Evolutionary conservation across 2,888 invertebrate species (phyloP).

Genomic region (Athalia circularis): DNA sequence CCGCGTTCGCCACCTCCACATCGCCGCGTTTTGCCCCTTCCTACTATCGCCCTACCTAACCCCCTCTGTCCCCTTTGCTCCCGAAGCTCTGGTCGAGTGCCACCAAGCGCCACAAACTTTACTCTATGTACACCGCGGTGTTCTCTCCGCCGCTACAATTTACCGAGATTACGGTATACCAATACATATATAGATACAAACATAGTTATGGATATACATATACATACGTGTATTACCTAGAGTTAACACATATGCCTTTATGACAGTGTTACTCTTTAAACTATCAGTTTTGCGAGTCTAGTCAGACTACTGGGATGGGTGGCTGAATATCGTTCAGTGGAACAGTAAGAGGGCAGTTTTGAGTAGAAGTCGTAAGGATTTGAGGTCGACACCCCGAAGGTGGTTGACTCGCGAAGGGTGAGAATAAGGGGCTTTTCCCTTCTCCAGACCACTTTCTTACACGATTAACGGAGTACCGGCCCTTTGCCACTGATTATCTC

Average conservation of each 20-base stretch:
- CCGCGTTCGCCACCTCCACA: constrained; percentile 49
- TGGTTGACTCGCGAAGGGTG: constrained; percentile 4
- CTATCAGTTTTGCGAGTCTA: background rate
- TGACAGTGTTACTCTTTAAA: background rate
- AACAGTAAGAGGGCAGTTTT: background rate
- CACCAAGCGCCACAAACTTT: constrained; percentile 45
- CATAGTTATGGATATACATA: background rate
- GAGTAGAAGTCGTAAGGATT: too few relatives aligned
- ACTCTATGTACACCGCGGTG: constrained; percentile 43
- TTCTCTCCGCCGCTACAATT: constrained; percentile 40
- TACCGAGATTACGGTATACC: constrained; percentile 43
- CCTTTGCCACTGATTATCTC: constrained; percentile 31
- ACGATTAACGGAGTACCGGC: constrained; percentile 29
- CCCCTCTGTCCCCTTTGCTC: background rate
- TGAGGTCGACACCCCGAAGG: background rate
- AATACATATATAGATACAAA: background rate
- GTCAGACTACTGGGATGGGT: background rate
- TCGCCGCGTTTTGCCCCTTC: constrained; percentile 48
- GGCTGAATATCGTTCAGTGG: constrained; percentile 2
- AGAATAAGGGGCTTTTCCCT: constrained; percentile 6
- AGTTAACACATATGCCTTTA: background rate
- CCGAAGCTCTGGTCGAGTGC: constrained; percentile 12
- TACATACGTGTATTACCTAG: background rate
- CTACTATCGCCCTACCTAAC: constrained; percentile 49
- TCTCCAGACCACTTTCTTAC: constrained; percentile 11